These are phyloP conservation scores for Conistra vaccinii DNA, from an alignment of 2,888 invertebrate genomes.

Conservation along the genomic window DNA sequence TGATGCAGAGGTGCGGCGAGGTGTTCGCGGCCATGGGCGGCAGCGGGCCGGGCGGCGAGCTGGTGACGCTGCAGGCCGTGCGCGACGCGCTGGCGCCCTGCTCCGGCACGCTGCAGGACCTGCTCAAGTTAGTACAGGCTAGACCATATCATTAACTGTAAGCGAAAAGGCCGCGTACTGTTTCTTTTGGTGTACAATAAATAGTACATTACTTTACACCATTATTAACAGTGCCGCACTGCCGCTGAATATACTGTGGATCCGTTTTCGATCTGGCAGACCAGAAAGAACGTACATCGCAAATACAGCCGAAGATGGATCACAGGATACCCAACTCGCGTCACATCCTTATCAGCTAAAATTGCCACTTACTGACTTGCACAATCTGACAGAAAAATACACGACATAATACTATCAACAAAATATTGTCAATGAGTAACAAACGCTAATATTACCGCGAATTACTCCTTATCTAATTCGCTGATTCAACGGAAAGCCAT, in stretches of 20 bases:
- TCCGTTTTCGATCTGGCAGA: not conserved
- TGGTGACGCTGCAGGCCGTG: constrained; percentile 85
- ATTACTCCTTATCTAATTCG: constrained; percentile 12
- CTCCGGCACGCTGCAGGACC: constrained; percentile 80
- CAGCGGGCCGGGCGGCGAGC: constrained; percentile 74
- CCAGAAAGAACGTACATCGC: too few species aligned
- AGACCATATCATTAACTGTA: not conserved
- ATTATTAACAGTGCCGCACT: not conserved
- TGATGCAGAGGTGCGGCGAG: constrained; percentile 83
- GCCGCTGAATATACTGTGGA: not conserved
- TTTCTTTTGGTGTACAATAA: not conserved
- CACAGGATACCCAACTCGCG: not conserved
- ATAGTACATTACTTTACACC: not conserved
- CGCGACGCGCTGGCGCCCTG: constrained; percentile 87
- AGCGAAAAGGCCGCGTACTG: not conserved
- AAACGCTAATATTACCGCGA: constrained; percentile 15
- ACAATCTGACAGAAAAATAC: not conserved
- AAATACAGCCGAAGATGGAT: not conserved
- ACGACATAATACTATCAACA: not conserved
- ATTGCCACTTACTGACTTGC: not conserved
- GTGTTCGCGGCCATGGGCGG: constrained; percentile 89
- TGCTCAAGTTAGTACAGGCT: constrained; percentile 79
- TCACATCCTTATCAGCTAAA: not conserved
- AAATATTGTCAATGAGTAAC: constrained; percentile 17
- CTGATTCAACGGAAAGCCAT: constrained; percentile 7